These are phyloP conservation scores for Phrynosoma blainvillii DNA, from an alignment of 2,113 vertebrate species.

Conservation along the genomic window DNA sequence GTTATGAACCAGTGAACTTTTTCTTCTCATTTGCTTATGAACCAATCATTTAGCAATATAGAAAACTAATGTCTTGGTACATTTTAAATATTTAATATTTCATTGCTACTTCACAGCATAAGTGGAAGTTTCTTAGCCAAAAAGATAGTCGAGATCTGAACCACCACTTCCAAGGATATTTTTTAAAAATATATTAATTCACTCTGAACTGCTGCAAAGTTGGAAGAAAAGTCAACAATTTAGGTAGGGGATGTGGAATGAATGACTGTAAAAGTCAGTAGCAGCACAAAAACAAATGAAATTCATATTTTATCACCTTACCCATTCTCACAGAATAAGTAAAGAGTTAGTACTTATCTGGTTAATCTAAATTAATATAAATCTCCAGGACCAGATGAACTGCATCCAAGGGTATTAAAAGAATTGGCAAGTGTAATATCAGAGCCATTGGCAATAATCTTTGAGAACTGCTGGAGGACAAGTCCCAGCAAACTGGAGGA, in stretches of 20 bases:
- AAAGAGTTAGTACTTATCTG: too few species aligned
- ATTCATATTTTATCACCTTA: constrained; percentile 12
- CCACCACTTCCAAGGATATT: constrained; percentile 33
- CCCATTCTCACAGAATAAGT: neutral
- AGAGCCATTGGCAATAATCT: too few species aligned
- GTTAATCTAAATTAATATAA: too few species aligned
- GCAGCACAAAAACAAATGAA: constrained; percentile 20
- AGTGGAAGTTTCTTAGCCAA: constrained; percentile 43
- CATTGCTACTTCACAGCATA: constrained; percentile 40
- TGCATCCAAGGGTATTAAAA: too few species aligned
- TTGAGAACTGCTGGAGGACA: too few species aligned
- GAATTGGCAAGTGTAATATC: too few species aligned
- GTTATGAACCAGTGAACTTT: neutral
- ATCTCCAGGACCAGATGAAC: too few species aligned
- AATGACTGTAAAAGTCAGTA: constrained; percentile 29
- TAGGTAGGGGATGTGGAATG: constrained; percentile 1
- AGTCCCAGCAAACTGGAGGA: too few species aligned
- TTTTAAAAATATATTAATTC: constrained; percentile 41
- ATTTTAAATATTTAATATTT: constrained; percentile 61
- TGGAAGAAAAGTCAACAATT: constrained; percentile 35
- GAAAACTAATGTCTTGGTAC: constrained; percentile 38
- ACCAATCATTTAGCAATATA: constrained; percentile 38
- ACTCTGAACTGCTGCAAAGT: constrained; percentile 40
- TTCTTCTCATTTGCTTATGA: neutral
- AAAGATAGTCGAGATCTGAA: constrained; percentile 57